Base-by-base conservation (phyloP, 2,113 vertebrate genomes). In the Chaetodon auriga region DNA sequence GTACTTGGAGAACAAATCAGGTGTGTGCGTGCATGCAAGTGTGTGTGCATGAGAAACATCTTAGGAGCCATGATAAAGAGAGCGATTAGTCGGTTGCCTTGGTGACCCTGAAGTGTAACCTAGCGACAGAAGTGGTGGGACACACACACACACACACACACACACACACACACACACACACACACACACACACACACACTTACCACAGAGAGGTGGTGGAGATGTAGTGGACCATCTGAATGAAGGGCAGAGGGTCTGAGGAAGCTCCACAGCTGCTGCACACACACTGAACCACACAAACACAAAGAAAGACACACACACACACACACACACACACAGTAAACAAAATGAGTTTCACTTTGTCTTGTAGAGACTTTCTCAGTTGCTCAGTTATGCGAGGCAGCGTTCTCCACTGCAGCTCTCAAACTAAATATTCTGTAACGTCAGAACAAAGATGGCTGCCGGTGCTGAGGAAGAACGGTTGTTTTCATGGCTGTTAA, bases 221-320 rank as follows among this genome's bases (percentile, higher is more conserved):
- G 95, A 99, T 98, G 93, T 99, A 99, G 92, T 99, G 97, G 60
- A 99, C 97, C 98, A 99, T 99, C 96, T 99, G 98, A 90, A 98
- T 97, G 92, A 99, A 99, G 83, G 98, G 97, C 84, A 99, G 93
- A 0, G 98, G 97, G 74, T 99, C 98, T 72, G 98, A 99, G 9
- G 98, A 98, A 18, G 97, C 98, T 51, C 98, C 98, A 90, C 98
- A 99, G 90, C 96, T 98, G 72, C 96, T 98, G 93, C 98, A 99
- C 36, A 99, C 97, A 93, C 98, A 99, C 98, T 99, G 78, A 72
- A 75, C 74, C 68, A 65, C 89, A 79, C 57, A 83, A 15, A 84
- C 46, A 21, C n/a, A 71, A 0, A 65, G 6, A 36, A 11, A 0
- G n/a, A n/a, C n/a, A n/a, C n/a, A n/a, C 30, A 30, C 30, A 30